These are phyloP conservation scores for Marmota monax DNA, from an alignment of 2,113 vertebrate genomes.

Conservation along the genomic window DNA sequence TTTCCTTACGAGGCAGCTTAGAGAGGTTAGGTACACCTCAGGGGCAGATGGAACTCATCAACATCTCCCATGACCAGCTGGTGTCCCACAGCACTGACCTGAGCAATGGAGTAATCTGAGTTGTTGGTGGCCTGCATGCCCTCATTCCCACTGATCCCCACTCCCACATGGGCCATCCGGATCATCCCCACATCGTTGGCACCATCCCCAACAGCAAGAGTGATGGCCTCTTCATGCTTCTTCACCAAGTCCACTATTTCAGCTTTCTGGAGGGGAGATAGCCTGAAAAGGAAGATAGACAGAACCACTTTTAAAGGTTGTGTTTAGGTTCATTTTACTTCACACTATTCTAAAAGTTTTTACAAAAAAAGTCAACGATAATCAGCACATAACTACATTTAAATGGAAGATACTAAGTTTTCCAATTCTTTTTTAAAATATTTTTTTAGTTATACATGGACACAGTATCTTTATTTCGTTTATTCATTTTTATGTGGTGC, in stretches of 20 bases:
- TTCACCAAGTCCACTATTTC: constrained; percentile 98
- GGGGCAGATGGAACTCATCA: neutral
- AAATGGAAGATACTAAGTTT: constrained; percentile 78
- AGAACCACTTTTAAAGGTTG: constrained; percentile 53
- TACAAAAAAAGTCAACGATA: constrained; percentile 79
- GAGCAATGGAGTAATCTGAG: constrained; percentile 97
- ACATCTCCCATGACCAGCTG: neutral
- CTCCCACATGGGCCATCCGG: constrained; percentile 96
- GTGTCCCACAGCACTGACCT: constrained; percentile 87
- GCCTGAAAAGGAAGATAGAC: constrained; percentile 88
- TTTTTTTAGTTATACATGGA: no score
- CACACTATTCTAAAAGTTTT: constrained; percentile 58
- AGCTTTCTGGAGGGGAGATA: constrained; percentile 98
- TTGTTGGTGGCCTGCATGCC: constrained; percentile 98
- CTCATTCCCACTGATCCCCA: constrained; percentile 97
- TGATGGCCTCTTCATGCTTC: constrained; percentile 95
- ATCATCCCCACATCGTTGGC: constrained; percentile 98
- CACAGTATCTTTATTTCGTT: no score
- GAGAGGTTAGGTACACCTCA: neutral
- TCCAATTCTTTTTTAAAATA: constrained; percentile 47
- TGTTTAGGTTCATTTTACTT: neutral
- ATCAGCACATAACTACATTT: constrained; percentile 81
- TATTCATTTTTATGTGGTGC: no score
- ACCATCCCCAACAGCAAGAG: constrained; percentile 96
- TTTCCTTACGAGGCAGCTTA: constrained; percentile 20